phyloP scores from a whole-genome alignment of 2,888 invertebrate genomes.

The Encarsia formosa region DNA sequence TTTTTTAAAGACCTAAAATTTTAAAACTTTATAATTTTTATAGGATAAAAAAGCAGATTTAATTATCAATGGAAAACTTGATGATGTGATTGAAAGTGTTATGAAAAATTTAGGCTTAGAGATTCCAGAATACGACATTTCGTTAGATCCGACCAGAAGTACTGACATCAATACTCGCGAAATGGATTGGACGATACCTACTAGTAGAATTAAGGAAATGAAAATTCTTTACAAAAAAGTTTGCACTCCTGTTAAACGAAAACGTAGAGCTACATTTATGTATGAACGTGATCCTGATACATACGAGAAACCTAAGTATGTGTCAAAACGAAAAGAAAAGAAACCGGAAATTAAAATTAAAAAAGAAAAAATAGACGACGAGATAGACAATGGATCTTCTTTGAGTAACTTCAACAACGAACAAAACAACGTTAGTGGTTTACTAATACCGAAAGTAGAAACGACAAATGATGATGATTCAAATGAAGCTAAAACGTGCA shows the following conservation, averaged over 20 bases:
- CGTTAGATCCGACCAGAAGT: conserved; percentile 65
- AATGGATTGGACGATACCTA: conserved; percentile 71
- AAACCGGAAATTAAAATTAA: conserved; percentile 31
- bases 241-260: conserved; percentile 50
- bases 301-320: conserved; percentile 30
- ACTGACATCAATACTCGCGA: conserved; percentile 50
- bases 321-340: conserved; percentile 32
- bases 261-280: conserved; percentile 47
- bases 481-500: conserved; percentile 21
- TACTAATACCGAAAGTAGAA: conserved; percentile 19
- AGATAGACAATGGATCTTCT: conserved; percentile 28
- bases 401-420: conserved; percentile 24
- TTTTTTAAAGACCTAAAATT: background rate
- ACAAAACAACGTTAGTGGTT: conserved; percentile 16
- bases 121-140: conserved; percentile 66
- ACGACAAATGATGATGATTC: conserved; percentile 18
- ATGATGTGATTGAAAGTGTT: conserved; percentile 71
- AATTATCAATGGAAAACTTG: conserved; percentile 84
- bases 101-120: conserved; percentile 70
- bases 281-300: conserved; percentile 44
- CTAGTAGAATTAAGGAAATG: conserved; percentile 58
- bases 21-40: conserved; percentile 20
- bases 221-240: conserved; percentile 60
- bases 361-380: conserved; percentile 31
- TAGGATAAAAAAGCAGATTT: conserved; percentile 89